Evolutionary conservation across 2,113 vertebrate genomes (phyloP).

Genomic region (Trichomycterus rosablanca): DNA sequence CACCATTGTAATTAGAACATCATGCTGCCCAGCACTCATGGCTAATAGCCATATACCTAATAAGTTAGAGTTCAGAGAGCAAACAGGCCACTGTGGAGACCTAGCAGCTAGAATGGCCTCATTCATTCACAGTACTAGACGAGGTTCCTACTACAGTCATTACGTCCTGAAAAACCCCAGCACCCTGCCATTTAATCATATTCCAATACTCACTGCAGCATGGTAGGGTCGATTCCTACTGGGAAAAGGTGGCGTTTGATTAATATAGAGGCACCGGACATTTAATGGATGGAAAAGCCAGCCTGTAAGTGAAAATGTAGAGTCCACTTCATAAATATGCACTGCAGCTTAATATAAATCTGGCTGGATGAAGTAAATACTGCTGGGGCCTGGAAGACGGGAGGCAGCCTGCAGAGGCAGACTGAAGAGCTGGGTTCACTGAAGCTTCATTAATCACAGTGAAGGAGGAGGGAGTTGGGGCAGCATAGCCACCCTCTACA

Average conservation of each 20-base stretch:
- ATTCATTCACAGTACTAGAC: too few species aligned
- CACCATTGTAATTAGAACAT: too few species aligned
- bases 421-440: constrained; percentile 34
- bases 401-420: constrained; percentile 25
- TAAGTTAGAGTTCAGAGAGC: too few species aligned
- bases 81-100: too few species aligned
- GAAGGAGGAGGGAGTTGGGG: constrained; percentile 37
- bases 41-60: too few species aligned
- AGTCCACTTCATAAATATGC: constrained; percentile 39
- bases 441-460: constrained; percentile 43
- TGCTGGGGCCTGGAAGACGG: constrained; percentile 31
- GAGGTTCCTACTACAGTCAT: too few species aligned
- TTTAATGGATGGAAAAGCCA: constrained; percentile 33
- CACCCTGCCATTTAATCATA: constrained; percentile 7
- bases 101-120: too few species aligned
- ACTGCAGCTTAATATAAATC: constrained; percentile 35
- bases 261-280: constrained; percentile 28
- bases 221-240: background rate
- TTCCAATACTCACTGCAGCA: constrained; percentile 5
- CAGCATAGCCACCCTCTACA: constrained; percentile 29
- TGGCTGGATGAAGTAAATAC: constrained; percentile 35
- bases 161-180: background rate
- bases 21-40: too few species aligned
- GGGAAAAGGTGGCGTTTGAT: constrained; percentile 30
- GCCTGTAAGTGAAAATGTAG: constrained; percentile 29